These are phyloP conservation scores for Myrmecophaga tridactyla DNA, from an alignment of 2,113 vertebrate species.

Conservation along the genomic window DNA sequence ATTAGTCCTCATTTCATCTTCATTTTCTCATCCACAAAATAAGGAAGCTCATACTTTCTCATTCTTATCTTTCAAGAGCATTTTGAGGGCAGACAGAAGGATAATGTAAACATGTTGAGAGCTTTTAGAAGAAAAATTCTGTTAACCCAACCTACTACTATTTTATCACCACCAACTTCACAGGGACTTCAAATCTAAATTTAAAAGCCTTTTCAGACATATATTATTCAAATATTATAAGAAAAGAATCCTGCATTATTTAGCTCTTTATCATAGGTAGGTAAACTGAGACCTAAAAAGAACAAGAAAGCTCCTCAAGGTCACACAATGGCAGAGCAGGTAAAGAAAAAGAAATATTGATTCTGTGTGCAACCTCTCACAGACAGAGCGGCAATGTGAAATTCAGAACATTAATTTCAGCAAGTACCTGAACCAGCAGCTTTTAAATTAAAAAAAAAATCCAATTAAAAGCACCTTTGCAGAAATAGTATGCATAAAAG, in stretches of 20 bases:
- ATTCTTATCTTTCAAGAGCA: neutral
- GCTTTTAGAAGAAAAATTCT: constrained; percentile 43
- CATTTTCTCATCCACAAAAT: constrained; percentile 22
- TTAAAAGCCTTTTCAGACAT: constrained; percentile 56
- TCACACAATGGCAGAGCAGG: constrained; percentile 26
- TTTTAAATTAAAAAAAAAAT: constrained; percentile 43
- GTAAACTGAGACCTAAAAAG: constrained; percentile 68
- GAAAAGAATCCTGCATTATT: constrained; percentile 38
- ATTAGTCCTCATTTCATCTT: constrained; percentile 5
- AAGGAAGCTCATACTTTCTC: neutral
- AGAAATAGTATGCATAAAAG: constrained; percentile 8
- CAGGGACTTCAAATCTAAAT: constrained; percentile 38
- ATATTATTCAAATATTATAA: constrained; percentile 61
- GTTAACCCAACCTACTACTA: constrained; percentile 29
- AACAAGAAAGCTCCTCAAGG: constrained; percentile 34
- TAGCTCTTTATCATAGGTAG: constrained; percentile 49
- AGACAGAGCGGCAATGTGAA: constrained; percentile 23
- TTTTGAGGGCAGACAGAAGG: constrained; percentile 56
- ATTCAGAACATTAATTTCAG: constrained; percentile 64
- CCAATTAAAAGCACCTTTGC: constrained; percentile 62
- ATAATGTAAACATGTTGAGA: constrained; percentile 6
- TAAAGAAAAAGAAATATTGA: constrained; percentile 53
- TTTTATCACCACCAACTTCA: constrained; percentile 31
- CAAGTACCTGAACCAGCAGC: constrained; percentile 54
- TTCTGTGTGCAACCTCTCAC: neutral